phyloP scores from a whole-genome alignment of 2,888 invertebrate genomes.

The Ptychoptera contaminata region DNA sequence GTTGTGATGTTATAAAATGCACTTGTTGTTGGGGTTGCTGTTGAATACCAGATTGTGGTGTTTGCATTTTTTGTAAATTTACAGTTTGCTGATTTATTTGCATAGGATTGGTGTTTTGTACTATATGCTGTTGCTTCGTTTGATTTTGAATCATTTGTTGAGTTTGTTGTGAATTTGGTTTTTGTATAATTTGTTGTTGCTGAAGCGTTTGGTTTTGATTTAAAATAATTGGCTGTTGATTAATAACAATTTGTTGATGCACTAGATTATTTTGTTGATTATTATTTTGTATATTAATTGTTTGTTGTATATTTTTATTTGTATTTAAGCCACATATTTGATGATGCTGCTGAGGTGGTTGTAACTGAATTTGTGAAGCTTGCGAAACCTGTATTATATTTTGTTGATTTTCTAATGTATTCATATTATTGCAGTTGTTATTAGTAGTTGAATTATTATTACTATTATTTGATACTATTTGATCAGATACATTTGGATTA shows the following conservation, averaged over 20 bases:
- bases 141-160: slow-evolving; percentile 11
- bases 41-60: slow-evolving; percentile 26
- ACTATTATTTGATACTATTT: neutral
- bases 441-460: neutral
- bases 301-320: slow-evolving; percentile 3
- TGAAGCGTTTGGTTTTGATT: slow-evolving; percentile 18
- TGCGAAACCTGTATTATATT: no score
- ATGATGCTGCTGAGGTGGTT: neutral
- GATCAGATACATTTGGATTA: no score
- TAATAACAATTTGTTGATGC: slow-evolving; percentile 1
- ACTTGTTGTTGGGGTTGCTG: slow-evolving; percentile 20
- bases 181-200: slow-evolving; percentile 25
- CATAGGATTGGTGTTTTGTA: slow-evolving; percentile 5
- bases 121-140: slow-evolving; percentile 11
- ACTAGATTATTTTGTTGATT: neutral
- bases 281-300: slow-evolving; percentile 11
- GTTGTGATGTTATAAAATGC: slow-evolving; percentile 22
- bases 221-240: neutral
- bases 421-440: neutral
- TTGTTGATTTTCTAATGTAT: neutral
- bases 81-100: slow-evolving; percentile 8
- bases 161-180: slow-evolving; percentile 18
- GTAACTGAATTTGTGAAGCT: neutral
- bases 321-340: neutral
- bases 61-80: slow-evolving; percentile 21